A percentile compares a stretch with the other conserved stretches of the same genome.
Conservation (phyloP, 2,797 vertebrate species). For the Neoniphon sammara region DNA sequence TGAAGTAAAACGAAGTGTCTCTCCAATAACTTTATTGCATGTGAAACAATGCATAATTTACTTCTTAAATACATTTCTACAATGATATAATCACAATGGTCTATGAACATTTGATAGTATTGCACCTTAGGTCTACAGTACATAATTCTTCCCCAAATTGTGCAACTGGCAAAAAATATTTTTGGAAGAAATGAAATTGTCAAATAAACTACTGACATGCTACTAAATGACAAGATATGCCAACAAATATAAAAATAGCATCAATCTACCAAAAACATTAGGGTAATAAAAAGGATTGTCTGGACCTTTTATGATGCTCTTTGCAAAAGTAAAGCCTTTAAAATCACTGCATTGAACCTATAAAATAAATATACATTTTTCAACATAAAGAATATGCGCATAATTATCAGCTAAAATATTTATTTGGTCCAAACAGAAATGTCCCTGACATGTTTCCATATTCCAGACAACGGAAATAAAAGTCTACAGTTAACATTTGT, state of each 20-base stretch:
- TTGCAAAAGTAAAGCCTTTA: conserved; percentile 15
- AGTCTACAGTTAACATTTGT: not conserved
- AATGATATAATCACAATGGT: conserved; percentile 1
- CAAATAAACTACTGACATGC: not conserved
- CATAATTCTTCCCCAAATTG: not conserved
- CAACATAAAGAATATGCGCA: conserved; percentile 19
- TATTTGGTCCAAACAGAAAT: conserved; percentile 37
- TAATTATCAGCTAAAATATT: conserved; percentile 19
- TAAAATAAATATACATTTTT: conserved; percentile 38
- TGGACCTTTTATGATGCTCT: not conserved
- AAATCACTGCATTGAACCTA: conserved; percentile 22
- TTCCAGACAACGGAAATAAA: conserved; percentile 39
- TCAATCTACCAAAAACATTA: not conserved
- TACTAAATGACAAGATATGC: not conserved
- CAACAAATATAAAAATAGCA: conserved; percentile 3
- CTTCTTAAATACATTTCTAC: conserved; percentile 10
- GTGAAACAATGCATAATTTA: conserved; percentile 16
- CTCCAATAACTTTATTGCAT: conserved; percentile 63
- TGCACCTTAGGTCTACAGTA: not conserved
- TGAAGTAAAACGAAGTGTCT: not conserved
- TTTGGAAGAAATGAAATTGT: not conserved
- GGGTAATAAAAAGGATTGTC: not conserved
- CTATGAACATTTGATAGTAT: conserved; percentile 37
- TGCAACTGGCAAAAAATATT: conserved; percentile 37
- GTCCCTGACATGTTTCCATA: conserved; percentile 3